Evolutionary conservation across 2,888 invertebrate genomes (phyloP).

Genomic region (Eilema griseolum): DNA sequence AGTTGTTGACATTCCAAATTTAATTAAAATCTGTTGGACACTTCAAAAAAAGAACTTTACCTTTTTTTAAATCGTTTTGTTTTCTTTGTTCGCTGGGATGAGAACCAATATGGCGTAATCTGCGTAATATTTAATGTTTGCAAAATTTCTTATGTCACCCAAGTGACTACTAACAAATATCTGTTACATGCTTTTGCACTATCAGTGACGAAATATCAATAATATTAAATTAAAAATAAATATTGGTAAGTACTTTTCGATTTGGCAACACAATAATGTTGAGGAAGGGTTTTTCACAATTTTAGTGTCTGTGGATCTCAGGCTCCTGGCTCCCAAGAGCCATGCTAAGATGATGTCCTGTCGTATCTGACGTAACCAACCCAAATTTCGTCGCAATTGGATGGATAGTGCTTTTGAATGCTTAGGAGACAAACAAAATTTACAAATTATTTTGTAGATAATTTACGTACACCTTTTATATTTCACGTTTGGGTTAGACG

Average conservation of each 20-base stretch:
- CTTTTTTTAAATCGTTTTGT: constrained; percentile 35
- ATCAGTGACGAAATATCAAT: not conserved
- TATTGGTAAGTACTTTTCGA: not conserved
- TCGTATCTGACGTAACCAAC: too few relatives aligned
- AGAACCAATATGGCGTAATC: not conserved
- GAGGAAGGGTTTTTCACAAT: too few relatives aligned
- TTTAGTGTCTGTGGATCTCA: too few relatives aligned
- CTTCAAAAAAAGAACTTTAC: not conserved
- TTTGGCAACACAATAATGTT: not conserved
- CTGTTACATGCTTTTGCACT: not conserved
- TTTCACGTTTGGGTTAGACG: too few relatives aligned
- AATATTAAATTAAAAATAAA: not conserved
- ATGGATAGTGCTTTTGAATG: too few relatives aligned
- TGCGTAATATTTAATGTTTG: not conserved
- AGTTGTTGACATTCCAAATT: constrained; percentile 4
- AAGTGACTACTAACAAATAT: not conserved
- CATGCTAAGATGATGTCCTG: too few relatives aligned
- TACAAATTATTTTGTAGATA: too few relatives aligned
- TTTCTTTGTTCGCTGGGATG: not conserved
- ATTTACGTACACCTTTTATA: too few relatives aligned
- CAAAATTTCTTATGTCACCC: not conserved
- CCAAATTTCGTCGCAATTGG: too few relatives aligned
- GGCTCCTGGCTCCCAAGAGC: too few relatives aligned
- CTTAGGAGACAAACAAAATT: too few relatives aligned
- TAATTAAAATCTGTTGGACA: not conserved